Percentiles rank a stretch among this genome's conserved stretches.
These are phyloP conservation scores for Spilarctia lutea DNA, from an alignment of 2,888 invertebrate genomes.

Conservation along the genomic window DNA sequence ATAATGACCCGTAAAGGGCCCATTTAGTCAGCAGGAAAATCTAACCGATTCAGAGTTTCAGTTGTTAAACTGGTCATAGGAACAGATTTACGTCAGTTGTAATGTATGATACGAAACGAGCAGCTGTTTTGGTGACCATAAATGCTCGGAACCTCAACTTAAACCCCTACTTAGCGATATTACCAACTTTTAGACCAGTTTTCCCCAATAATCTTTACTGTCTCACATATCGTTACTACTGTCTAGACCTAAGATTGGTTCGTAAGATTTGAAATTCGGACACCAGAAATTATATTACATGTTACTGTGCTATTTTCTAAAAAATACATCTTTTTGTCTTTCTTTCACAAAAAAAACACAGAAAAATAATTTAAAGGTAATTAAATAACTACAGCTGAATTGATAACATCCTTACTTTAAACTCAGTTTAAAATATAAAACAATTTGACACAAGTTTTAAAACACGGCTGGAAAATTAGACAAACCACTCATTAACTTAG, in stretches of 20 bases:
- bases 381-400: no score
- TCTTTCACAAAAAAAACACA: neutral
- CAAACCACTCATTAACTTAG: neutral
- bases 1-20: neutral
- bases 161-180: neutral
- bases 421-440: no score
- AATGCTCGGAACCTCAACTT: neutral
- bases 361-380: neutral
- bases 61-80: neutral
- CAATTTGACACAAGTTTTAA: no score
- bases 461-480: no score
- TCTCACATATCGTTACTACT: no score
- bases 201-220: neutral
- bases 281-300: no score
- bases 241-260: no score
- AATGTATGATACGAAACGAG: neutral
- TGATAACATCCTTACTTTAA: no score
- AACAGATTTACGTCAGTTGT: neutral
- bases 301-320: no score
- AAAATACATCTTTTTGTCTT: no score
- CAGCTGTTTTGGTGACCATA: neutral
- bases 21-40: neutral
- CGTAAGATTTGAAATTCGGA: no score
- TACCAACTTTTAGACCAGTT: neutral
- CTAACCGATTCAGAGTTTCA: neutral